phyloP scores from a whole-genome alignment of 2,797 vertebrate genomes.

The Pempheris klunzingeri region DNA sequence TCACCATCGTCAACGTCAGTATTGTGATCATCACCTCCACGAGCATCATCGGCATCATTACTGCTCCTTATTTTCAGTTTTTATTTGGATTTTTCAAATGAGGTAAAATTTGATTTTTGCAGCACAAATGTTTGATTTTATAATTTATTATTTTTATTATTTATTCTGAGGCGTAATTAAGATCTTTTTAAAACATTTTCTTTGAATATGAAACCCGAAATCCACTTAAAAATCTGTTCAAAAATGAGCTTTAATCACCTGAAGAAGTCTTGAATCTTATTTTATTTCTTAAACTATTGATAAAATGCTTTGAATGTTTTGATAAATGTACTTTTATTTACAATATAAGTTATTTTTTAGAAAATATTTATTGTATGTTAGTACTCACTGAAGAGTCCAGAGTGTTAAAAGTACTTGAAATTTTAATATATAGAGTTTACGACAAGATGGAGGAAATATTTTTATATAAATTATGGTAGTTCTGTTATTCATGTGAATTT shows the following conservation, averaged over 20 bases:
- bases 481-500: constrained; percentile 56
- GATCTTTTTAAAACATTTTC: no score
- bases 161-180: neutral
- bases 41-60: neutral
- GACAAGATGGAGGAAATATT: constrained; percentile 30
- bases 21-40: neutral
- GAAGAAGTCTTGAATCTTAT: neutral
- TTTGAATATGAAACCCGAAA: neutral
- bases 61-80: neutral
- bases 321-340: constrained; percentile 26
- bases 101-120: neutral
- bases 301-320: neutral
- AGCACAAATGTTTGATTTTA: neutral
- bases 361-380: constrained; percentile 60
- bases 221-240: neutral
- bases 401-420: constrained; percentile 42
- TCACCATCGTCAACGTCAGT: neutral
- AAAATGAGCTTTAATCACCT: neutral
- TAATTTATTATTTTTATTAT: neutral
- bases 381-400: constrained; percentile 10
- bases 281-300: neutral
- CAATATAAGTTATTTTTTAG: constrained; percentile 58
- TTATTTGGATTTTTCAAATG: neutral
- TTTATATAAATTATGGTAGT: constrained; percentile 19
- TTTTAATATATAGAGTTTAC: constrained; percentile 44